Base-by-base conservation (phyloP, 2,113 vertebrate species). In the Apistogramma diplotaenia region DNA sequence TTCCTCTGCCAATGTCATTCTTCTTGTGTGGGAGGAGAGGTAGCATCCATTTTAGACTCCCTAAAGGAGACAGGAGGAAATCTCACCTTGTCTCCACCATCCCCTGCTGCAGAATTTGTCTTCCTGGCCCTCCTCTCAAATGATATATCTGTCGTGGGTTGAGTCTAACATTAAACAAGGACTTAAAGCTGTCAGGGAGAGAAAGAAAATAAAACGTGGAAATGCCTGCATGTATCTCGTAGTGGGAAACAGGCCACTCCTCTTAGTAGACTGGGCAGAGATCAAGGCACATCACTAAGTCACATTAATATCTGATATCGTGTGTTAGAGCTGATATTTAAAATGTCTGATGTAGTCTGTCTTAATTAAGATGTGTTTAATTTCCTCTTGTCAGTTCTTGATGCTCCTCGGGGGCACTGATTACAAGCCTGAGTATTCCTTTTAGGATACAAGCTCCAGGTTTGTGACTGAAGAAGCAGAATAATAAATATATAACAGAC, bases 1-100 rank as follows among this genome's bases (percentile, higher is more conserved):
- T 87, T 58, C 65, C 67, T 55, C 81, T 49, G n/a, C 88, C 93
- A 93, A 91, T 93, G 92, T 93, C 93, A 92, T 86, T 58, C 85
- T 84, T 79, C 76, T 76, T 33, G 6, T 81, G 73, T 78, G 76
- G 82, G 85, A 87, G 82, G 77, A 87, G 74, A 86, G 83, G 83
- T 29, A 78, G 87, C 86, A 85, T 88, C 88, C 91, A 91, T 93
- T 93, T 93, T 92, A 81, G 82, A 70, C 79, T 90, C 85, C 83
- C 88, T 51, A 62, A 90, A 85, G 76, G 70, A 79, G 40, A 58
- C 27, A 2, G 29, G 37, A 72, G 78, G 21, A 77, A 81, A 58
- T 78, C 35, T 70, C 56, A 55, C 60, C 19, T 78, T 4, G 6
- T 18, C 67, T 70, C 31, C 19, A 43, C 37, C 71, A 19, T 49